These are phyloP conservation scores for Melanotaenia duboulayi DNA, from an alignment of 2,113 vertebrate species.

Conservation along the genomic window DNA sequence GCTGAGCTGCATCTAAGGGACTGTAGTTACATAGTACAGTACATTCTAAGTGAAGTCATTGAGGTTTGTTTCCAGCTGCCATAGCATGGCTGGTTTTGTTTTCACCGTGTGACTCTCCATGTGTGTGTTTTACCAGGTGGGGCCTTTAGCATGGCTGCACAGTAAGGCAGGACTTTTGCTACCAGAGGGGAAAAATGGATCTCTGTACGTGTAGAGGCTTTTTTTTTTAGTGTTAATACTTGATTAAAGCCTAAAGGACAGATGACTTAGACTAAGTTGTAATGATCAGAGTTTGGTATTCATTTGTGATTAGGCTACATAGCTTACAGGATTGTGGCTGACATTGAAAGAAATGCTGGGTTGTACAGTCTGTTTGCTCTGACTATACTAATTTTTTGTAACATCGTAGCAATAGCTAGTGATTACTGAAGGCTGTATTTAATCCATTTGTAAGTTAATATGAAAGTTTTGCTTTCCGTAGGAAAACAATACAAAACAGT, in stretches of 20 bases:
- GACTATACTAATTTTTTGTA: too few relatives aligned
- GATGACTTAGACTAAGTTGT: not conserved
- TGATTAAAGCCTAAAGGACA: not conserved
- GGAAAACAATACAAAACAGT: slow-evolving; percentile 14
- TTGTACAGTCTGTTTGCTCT: too few relatives aligned
- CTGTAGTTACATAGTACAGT: slow-evolving; percentile 51
- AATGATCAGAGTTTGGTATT: too few relatives aligned
- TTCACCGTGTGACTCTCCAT: not conserved
- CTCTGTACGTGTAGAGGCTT: not conserved
- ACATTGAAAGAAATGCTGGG: too few relatives aligned
- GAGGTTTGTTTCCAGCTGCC: slow-evolving; percentile 1
- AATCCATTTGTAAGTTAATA: too few relatives aligned
- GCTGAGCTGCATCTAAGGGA: slow-evolving; percentile 58
- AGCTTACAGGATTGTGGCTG: too few relatives aligned
- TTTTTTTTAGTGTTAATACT: not conserved
- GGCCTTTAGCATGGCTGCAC: not conserved
- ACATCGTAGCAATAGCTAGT: too few relatives aligned
- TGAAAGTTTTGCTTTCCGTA: slow-evolving; percentile 22
- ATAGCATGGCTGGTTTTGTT: not conserved
- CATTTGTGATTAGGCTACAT: too few relatives aligned
- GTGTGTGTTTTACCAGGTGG: not conserved
- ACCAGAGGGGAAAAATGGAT: not conserved
- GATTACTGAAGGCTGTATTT: too few relatives aligned
- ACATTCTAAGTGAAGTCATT: slow-evolving; percentile 6
- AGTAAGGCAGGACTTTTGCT: not conserved